phyloP scores from a whole-genome alignment of 1,140 invertebrate genomes.

The Drosophila seguyi region DNA sequence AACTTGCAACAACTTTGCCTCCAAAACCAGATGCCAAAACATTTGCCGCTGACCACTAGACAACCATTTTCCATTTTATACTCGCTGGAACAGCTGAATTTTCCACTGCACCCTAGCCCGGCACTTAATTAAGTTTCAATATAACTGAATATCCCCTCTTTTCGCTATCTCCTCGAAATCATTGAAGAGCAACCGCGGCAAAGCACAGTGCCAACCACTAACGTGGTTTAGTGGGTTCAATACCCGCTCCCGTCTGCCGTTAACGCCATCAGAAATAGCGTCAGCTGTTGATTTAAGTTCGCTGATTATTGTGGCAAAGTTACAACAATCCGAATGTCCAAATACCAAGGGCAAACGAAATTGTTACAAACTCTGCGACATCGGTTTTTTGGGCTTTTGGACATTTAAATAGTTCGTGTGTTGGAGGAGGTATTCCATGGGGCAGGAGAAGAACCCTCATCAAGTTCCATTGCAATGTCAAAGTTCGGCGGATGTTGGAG shows the following conservation, averaged over 20 bases:
- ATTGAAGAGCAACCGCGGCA: constrained; percentile 56
- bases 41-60: constrained; percentile 48
- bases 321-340: constrained; percentile 19
- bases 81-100: constrained; percentile 2
- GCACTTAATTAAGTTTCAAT: constrained; percentile 79
- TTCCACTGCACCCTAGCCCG: constrained; percentile 2
- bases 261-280: constrained; percentile 33
- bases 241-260: background rate
- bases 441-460: constrained; percentile 60
- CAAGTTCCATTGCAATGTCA: constrained; percentile 70
- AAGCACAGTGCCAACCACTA: constrained; percentile 66
- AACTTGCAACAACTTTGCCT: constrained; percentile 19
- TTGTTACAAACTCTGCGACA: constrained; percentile 50
- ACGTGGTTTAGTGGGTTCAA: constrained; percentile 51
- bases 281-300: constrained; percentile 59
- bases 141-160: constrained; percentile 23
- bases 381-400: constrained; percentile 7
- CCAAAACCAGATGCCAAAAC: constrained; percentile 39
- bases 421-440: constrained; percentile 29
- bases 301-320: constrained; percentile 58
- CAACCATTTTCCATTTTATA: constrained; percentile 39
- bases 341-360: constrained; percentile 35
- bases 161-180: constrained; percentile 35
- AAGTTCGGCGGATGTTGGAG: constrained; percentile 54
- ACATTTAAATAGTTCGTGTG: constrained; percentile 36